Base-by-base conservation (phyloP, 2,113 vertebrate genomes). In the Saguinus midas region DNA sequence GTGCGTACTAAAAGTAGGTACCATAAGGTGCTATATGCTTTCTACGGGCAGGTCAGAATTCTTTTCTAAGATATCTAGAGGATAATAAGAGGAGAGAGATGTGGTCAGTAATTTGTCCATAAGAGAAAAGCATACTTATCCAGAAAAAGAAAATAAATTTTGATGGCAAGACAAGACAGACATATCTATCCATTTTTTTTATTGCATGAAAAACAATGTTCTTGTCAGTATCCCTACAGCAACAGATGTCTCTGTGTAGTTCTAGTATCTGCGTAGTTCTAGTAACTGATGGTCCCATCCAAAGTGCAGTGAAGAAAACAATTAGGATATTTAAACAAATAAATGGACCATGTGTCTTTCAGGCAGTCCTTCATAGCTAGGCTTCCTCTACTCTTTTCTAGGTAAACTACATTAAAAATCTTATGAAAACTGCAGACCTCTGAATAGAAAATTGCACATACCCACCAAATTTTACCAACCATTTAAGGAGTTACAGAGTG, bases 81-180 rank as follows among this genome's bases (percentile, higher is more conserved):
- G 48, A 81, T 8, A 45, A 16, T 8, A 89, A 48, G 17, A 81
- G 70, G n/a, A 43, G 68, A 57, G 6, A 83, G 94, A 87, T 64
- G 40, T 83, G 70, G 13, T 72, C 35, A 64, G 27, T 45, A 66
- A 68, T 64, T 70, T 93, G 32, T 90, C 17, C 80, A 25, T 87
- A 81, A 93, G 55, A 91, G 43, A 86, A 84, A 87, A 70, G 11
- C 18, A 91, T 84, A 82, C 25, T 88, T 92, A 48, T 16, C 88
- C 72, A 91, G 68, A 92, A 58, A 35, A 91, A 87, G 40, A 94
- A 95, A 91, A 87, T 92, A 50, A 91, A 95, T 84, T 96, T 64
- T 64, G 23, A 90, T 70, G 86, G 37, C 48, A 93, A 91, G 21
- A 85, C 40, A 96, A 95, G 75, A 45, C 18, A 97, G 57, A 79